Conservation (phyloP, 2,797 vertebrate genomes). For the Lepus townsendii region DNA sequence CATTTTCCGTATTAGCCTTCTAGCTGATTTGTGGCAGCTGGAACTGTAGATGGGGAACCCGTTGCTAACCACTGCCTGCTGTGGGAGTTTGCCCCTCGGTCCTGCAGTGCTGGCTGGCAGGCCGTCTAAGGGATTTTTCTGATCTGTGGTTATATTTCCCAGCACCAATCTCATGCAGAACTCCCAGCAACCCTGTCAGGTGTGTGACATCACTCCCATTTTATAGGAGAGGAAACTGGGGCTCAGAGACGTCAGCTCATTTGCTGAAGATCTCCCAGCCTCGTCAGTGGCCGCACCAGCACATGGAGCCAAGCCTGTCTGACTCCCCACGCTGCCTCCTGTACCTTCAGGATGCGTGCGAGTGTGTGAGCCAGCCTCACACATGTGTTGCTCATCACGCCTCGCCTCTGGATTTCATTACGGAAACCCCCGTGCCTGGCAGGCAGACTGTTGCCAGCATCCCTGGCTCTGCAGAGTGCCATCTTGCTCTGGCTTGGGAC, state of each 20-base stretch:
- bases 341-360: background rate
- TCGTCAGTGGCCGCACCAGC: background rate
- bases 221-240: background rate
- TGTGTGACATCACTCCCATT: background rate
- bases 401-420: constrained; percentile 70
- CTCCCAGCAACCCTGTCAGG: background rate
- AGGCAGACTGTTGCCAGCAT: constrained; percentile 44
- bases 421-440: constrained; percentile 51
- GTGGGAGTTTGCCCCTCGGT: background rate
- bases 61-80: background rate
- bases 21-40: background rate
- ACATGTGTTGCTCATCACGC: constrained; percentile 54
- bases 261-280: background rate
- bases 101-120: background rate
- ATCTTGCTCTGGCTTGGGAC: constrained; percentile 38
- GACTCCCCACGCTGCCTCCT: background rate
- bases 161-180: background rate
- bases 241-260: constrained; percentile 31
- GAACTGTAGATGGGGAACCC: background rate
- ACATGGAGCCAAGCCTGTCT: background rate
- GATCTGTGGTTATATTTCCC: background rate
- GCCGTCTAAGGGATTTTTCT: background rate
- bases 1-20: too few relatives aligned
- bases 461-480: constrained; percentile 62
- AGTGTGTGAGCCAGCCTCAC: background rate